Base-by-base conservation (phyloP, 1,140 invertebrate species). In the Olivierus martensii region DNA sequence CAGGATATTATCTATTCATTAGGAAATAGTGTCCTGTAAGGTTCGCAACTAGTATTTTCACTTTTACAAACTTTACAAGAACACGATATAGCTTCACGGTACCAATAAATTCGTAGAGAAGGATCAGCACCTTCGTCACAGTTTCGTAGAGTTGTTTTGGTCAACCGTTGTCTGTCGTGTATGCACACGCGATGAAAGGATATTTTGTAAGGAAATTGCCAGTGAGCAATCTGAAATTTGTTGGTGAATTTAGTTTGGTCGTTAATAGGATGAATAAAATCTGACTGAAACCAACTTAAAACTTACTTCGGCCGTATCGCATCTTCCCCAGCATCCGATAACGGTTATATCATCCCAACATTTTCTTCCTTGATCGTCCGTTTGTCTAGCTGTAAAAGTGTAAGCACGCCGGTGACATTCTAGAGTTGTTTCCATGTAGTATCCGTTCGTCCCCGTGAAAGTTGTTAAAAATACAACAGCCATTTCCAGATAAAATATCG, bases 181-280 rank as follows among this genome's bases (percentile, higher is more conserved):
- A 85, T 78, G 67, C 87, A 90, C 1, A 89, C 84, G 0, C 83
- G 83, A 66, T 90, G 86, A 58, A 79, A 76, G 3, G 83, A 85
- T 36, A 79, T 75, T 65, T 87, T 89, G 64, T 79, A 89, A 0
- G 87, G 87, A 66, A 88, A 87, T 63, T 82, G 76, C 78, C 81
- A 89, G 67, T 89, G 84, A 0, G 82, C 79, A 51, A 87, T 84
- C 79, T 81, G 65, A 6, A 67, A 62, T 36, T 42, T 6, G 42
- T 45, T 38, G 0, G 47, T 36, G 36, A 42, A 53, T 12, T 21
- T 43, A 50, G 21, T 12, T 49, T 12, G 19, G 52, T 49, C 18
- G 34, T 50, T 36, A 2, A 14, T n/a, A 35, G 6, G 17, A 35
- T 14, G 37, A 22, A 42, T 12, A n/a, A 14, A n/a, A 15, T 12